Percentiles rank a stretch among this genome's conserved stretches.
Evolutionary conservation across 1,140 invertebrate genomes (phyloP).

Genomic region (Vollenhovia emeryi): DNA sequence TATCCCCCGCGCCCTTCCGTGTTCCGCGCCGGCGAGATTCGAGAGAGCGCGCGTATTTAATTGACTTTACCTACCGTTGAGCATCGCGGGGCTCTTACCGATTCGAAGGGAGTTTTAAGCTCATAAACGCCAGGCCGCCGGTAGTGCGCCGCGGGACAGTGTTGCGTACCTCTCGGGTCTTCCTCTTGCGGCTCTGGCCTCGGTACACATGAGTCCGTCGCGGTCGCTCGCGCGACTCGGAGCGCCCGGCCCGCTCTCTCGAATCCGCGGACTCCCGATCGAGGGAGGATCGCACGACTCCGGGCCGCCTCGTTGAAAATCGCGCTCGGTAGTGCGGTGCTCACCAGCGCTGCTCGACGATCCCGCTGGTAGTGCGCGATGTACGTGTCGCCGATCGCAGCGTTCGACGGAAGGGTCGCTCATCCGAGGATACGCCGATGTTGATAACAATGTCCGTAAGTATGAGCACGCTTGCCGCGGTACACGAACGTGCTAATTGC

Average conservation of each 20-base stretch:
- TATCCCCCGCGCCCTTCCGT: no score
- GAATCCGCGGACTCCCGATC: not conserved
- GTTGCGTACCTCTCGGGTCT: not conserved
- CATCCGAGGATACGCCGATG: slow-evolving; percentile 34
- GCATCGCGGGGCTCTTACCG: not conserved
- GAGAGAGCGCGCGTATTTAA: slow-evolving; percentile 50
- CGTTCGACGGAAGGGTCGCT: not conserved
- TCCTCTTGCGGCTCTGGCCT: not conserved
- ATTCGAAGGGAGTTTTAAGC: slow-evolving; percentile 12
- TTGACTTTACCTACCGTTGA: slow-evolving; percentile 53
- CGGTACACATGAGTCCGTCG: not conserved
- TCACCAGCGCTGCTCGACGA: no score
- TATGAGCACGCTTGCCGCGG: slow-evolving; percentile 46
- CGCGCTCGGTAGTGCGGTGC: not conserved
- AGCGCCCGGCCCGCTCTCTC: not conserved
- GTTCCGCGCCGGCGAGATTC: no score
- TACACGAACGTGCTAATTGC: not conserved
- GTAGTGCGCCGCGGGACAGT: not conserved
- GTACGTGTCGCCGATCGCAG: not conserved
- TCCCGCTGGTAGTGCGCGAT: not conserved
- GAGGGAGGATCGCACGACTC: not conserved
- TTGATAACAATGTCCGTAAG: slow-evolving; percentile 80
- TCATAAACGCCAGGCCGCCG: no score
- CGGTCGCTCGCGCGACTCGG: not conserved
- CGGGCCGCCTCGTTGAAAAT: not conserved